A percentile compares a stretch with the other conserved stretches of the same genome.
These are phyloP conservation scores for Ageneiosus marmoratus DNA, from an alignment of 2,113 vertebrate species.

Conservation along the genomic window DNA sequence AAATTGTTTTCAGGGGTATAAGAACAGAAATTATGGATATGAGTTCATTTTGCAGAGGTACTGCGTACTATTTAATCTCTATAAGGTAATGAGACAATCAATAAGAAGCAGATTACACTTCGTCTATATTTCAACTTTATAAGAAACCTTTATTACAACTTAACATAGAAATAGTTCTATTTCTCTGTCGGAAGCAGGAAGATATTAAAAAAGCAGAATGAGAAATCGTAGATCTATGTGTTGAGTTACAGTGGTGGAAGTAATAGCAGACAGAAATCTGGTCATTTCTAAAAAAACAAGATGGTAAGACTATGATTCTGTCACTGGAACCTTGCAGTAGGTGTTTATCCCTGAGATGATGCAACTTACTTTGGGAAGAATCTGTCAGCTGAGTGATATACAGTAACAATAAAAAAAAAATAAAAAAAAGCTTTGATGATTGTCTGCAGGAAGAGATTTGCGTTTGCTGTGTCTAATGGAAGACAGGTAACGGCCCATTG, in stretches of 20 bases:
- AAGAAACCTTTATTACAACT: no score
- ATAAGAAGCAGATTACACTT: background rate
- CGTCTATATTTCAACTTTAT: background rate
- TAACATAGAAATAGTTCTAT: no score
- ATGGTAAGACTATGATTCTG: background rate
- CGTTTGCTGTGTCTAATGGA: slow-evolving; percentile 42
- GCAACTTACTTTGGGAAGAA: slow-evolving; percentile 5
- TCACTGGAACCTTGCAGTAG: background rate
- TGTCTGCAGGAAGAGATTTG: slow-evolving; percentile 45
- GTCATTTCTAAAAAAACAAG: background rate
- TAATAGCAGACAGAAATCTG: background rate
- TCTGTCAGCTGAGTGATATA: background rate
- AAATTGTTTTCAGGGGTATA: background rate
- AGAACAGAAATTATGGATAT: background rate
- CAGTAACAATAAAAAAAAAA: slow-evolving; percentile 7
- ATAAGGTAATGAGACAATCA: background rate
- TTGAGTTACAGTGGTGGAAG: background rate
- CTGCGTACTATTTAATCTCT: background rate
- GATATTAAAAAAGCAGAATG: background rate
- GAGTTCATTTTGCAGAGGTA: background rate
- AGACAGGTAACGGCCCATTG: slow-evolving; percentile 48
- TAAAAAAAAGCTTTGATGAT: slow-evolving; percentile 8
- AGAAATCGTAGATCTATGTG: background rate
- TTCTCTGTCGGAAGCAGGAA: background rate
- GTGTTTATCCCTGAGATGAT: background rate